Evolutionary conservation across 2,888 invertebrate genomes (phyloP).

Genomic region (Pristionchus japonicus): DNA sequence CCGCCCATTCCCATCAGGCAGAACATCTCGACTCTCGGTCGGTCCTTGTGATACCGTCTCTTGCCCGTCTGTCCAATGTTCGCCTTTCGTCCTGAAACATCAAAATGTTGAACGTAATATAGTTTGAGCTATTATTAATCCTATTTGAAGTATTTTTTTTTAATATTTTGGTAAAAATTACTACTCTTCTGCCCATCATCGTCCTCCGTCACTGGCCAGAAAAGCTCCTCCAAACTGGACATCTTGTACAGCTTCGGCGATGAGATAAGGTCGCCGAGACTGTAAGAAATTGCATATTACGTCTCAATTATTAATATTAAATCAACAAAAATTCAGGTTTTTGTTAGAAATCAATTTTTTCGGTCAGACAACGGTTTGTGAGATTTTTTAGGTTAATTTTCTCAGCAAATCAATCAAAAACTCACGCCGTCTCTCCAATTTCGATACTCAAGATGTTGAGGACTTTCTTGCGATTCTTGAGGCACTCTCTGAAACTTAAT

Average conservation of each 20-base stretch:
- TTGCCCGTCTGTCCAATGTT: no score
- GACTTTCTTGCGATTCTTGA: constrained; percentile 85
- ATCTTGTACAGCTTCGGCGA: constrained; percentile 86
- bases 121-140: no score
- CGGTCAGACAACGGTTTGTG: no score
- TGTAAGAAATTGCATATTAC: constrained; percentile 49
- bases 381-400: no score
- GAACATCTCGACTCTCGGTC: constrained; percentile 87
- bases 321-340: background rate
- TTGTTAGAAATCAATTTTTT: no score
- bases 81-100: no score
- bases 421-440: constrained; percentile 87
- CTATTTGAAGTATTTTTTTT: no score
- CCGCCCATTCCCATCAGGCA: constrained; percentile 86
- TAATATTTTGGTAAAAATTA: background rate
- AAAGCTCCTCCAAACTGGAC: constrained; percentile 87
- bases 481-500: no score
- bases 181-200: no score
- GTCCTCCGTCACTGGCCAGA: constrained; percentile 81
- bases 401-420: constrained; percentile 27
- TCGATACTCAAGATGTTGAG: constrained; percentile 88
- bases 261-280: constrained; percentile 79
- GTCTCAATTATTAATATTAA: background rate
- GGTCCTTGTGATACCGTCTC: no score
- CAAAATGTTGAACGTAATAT: no score